These are phyloP conservation scores for Drosophila repleta DNA, from an alignment of 1,140 invertebrate species.

Conservation along the genomic window DNA sequence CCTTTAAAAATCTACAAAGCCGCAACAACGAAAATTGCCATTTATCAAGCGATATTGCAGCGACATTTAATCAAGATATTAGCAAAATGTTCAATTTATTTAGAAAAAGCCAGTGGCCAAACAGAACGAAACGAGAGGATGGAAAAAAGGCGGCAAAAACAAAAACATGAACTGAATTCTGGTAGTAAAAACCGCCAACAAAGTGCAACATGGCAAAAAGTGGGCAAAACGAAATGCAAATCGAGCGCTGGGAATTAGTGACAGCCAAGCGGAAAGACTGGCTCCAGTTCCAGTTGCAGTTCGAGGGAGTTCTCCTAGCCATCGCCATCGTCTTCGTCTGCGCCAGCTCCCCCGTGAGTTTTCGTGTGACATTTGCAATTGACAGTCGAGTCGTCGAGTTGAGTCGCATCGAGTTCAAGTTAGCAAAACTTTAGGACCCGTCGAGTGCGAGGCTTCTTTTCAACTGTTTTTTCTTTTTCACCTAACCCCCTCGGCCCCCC, in stretches of 20 bases:
- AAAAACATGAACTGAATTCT: slow-evolving; percentile 9
- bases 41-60: slow-evolving; percentile 59
- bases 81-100: slow-evolving; percentile 75
- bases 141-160: slow-evolving; percentile 14
- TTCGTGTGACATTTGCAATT: slow-evolving; percentile 78
- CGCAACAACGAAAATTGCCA: slow-evolving; percentile 51
- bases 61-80: slow-evolving; percentile 75
- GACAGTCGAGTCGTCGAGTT: slow-evolving; percentile 69
- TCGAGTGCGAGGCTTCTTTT: slow-evolving; percentile 59
- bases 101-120: slow-evolving; percentile 52
- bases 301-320: slow-evolving; percentile 1
- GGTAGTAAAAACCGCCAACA: slow-evolving; percentile 20
- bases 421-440: slow-evolving; percentile 45
- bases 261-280: slow-evolving; percentile 73
- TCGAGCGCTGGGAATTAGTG: slow-evolving; percentile 75
- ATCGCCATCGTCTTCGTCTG: background rate
- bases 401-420: slow-evolving; percentile 59
- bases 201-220: slow-evolving; percentile 54
- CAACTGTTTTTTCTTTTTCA: slow-evolving; percentile 29
- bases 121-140: slow-evolving; percentile 3
- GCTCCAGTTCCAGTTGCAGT: slow-evolving; percentile 51
- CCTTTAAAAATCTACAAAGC: slow-evolving; percentile 18
- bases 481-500: background rate
- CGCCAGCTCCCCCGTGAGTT: slow-evolving; percentile 39
- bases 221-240: slow-evolving; percentile 62